These are phyloP conservation scores for Oceanites oceanicus DNA, from an alignment of 2,113 vertebrate species.

Conservation along the genomic window DNA sequence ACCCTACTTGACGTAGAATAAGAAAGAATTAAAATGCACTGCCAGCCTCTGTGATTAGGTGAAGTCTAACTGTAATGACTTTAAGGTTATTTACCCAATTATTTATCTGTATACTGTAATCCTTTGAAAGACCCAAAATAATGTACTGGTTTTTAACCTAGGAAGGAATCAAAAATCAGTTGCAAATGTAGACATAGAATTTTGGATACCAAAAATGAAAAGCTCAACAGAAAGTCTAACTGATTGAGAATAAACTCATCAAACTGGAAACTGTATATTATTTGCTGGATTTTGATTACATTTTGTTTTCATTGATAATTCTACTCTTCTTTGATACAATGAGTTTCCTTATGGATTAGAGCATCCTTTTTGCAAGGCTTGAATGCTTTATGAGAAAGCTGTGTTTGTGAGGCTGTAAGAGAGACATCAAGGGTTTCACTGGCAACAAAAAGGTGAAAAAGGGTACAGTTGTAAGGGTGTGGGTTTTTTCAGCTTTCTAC, in stretches of 20 bases:
- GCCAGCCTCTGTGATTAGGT: not conserved
- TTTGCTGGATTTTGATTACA: not conserved
- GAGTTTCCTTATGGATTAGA: not conserved
- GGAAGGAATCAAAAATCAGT: not conserved
- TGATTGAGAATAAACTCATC: not conserved
- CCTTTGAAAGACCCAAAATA: not conserved
- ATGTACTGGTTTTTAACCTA: not conserved
- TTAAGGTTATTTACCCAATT: not conserved
- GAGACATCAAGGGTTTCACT: not conserved
- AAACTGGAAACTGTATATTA: not conserved
- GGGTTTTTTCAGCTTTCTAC: not conserved
- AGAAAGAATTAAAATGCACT: not conserved
- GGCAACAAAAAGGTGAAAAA: not conserved
- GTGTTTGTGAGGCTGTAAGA: not conserved
- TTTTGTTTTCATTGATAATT: not conserved
- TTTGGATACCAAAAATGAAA: not conserved
- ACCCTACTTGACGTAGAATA: not conserved
- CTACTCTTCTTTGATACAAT: not conserved
- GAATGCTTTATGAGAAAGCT: not conserved
- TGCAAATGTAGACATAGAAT: not conserved
- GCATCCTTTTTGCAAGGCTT: not conserved
- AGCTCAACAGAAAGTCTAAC: not conserved
- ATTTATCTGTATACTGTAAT: not conserved
- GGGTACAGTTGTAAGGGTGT: too few species aligned
- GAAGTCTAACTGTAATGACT: not conserved